Percentiles rank a stretch among this genome's conserved stretches.
Conservation (phyloP, 2,888 invertebrate species). For the Octodonta nipae region DNA sequence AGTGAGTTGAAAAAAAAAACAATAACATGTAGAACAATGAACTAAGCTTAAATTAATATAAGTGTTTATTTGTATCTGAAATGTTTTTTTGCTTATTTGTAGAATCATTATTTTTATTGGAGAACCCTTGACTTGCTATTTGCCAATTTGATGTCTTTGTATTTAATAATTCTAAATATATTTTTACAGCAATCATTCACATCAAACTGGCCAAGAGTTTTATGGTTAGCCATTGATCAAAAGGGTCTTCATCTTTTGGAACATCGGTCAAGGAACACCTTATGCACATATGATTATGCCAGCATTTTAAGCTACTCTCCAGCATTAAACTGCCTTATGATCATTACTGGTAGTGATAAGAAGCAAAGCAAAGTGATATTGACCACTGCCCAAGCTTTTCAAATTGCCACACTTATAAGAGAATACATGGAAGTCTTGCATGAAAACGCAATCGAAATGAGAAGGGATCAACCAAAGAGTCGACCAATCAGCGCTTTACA, state of each 20-base stretch:
- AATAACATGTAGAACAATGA: too few species aligned
- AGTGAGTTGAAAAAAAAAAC: too few species aligned
- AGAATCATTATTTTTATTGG: too few species aligned
- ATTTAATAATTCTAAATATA: too few species aligned
- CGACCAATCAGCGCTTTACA: constrained; percentile 38
- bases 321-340: constrained; percentile 81
- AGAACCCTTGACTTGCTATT: too few species aligned
- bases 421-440: constrained; percentile 62
- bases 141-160: too few species aligned
- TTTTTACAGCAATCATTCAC: constrained; percentile 78
- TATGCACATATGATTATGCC: constrained; percentile 83
- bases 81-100: too few species aligned
- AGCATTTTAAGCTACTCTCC: constrained; percentile 84
- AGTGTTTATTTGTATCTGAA: too few species aligned
- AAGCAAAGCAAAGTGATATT: constrained; percentile 87
- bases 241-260: constrained; percentile 81
- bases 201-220: constrained; percentile 83
- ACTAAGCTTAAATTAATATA: too few species aligned
- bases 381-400: constrained; percentile 83
- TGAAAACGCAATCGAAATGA: constrained; percentile 23
- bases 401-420: constrained; percentile 81
- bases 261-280: constrained; percentile 72
- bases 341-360: constrained; percentile 74
- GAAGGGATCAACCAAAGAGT: constrained; percentile 27
- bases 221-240: constrained; percentile 89